Evolutionary conservation across 2,113 vertebrate genomes (phyloP).

Genomic region (Chinchilla lanigera): DNA sequence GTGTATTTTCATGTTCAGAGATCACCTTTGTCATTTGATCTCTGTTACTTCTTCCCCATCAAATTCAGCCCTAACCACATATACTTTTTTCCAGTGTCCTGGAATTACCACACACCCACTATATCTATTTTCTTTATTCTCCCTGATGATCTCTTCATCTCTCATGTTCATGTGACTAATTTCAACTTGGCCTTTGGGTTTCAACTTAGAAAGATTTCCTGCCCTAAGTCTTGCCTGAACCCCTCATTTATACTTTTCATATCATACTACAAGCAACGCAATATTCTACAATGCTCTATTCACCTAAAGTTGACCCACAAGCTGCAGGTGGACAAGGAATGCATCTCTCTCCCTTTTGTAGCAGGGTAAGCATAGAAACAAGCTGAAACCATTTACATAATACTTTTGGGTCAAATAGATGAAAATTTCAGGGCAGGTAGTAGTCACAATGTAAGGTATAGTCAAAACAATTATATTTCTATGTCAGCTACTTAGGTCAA

Average conservation of each 20-base stretch:
- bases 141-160: neutral
- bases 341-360: neutral
- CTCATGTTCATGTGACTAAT: neutral
- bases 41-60: neutral
- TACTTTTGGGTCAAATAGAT: slow-evolving; percentile 5
- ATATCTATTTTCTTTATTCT: neutral
- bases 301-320: neutral
- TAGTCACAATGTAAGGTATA: neutral
- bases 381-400: neutral
- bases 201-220: neutral
- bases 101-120: neutral
- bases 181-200: neutral
- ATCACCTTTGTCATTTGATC: neutral
- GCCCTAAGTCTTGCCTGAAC: neutral
- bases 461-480: neutral
- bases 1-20: neutral
- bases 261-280: neutral
- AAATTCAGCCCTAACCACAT: neutral
- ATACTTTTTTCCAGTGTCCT: neutral
- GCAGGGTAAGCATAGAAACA: neutral
- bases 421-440: neutral
- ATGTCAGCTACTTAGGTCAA: neutral
- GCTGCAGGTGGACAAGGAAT: neutral
- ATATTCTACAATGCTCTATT: neutral
- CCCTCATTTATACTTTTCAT: neutral